Evolutionary conservation across 2,113 vertebrate genomes (phyloP).

Genomic region (Elephantulus edwardii): DNA sequence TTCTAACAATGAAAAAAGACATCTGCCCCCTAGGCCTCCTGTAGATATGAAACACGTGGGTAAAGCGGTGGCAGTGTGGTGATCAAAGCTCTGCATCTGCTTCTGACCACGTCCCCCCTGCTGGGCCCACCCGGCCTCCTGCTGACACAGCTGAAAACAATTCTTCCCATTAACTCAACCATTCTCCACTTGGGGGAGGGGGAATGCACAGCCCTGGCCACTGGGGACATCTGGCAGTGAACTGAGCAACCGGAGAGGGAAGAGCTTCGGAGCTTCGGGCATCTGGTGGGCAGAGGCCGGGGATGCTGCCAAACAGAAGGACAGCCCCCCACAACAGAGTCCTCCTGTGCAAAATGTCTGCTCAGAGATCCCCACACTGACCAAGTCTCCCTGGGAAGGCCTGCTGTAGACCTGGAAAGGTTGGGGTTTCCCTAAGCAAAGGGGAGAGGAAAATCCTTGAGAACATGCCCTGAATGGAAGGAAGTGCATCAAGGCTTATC

Average conservation of each 20-base stretch:
- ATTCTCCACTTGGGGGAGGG: background rate
- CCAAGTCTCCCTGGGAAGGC: fast-evolving
- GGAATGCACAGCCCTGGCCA: fast-evolving
- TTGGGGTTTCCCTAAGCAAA: background rate
- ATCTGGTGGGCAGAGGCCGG: fast-evolving
- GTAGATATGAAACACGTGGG: background rate
- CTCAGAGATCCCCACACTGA: fast-evolving
- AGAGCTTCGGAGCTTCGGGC: background rate
- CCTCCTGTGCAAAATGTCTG: fast-evolving
- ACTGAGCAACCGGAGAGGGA: background rate
- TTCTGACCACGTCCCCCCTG: background rate
- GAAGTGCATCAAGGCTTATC: too few species aligned
- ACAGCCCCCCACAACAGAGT: fast-evolving
- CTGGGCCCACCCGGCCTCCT: background rate
- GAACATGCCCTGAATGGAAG: background rate
- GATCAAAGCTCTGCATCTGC: background rate
- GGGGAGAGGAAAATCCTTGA: background rate
- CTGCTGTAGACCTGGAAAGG: background rate
- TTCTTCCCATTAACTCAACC: background rate
- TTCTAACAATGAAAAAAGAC: background rate
- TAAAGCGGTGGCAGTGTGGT: background rate
- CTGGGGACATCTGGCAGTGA: background rate
- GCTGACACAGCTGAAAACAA: constrained; percentile 42
- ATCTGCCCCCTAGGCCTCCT: background rate
- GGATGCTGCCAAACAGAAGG: background rate